These are phyloP conservation scores for Xiphorhynchus elegans DNA, from an alignment of 2,113 vertebrate species.

Conservation along the genomic window DNA sequence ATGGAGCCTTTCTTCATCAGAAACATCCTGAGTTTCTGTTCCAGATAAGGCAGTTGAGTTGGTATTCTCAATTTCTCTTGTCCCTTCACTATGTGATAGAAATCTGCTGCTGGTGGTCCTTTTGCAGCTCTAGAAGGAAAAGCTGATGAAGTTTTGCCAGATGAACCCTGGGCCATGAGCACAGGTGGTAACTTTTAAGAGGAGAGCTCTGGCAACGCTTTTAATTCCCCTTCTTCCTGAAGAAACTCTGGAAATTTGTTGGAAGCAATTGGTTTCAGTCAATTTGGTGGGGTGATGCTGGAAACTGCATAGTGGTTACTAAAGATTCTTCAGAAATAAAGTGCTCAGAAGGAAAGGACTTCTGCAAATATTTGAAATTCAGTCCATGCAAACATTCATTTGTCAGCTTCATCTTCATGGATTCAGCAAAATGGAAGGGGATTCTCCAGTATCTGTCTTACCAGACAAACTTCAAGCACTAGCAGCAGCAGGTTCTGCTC, in stretches of 20 bases:
- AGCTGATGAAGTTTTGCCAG: neutral
- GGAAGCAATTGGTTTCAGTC: slow-evolving; percentile 1
- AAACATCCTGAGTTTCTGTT: neutral
- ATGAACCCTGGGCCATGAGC: neutral
- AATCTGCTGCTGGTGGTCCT: neutral
- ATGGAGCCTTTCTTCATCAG: neutral
- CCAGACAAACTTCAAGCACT: neutral
- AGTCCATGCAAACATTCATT: slow-evolving; percentile 15
- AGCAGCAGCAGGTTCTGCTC: neutral
- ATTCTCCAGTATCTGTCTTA: neutral
- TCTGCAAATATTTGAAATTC: neutral
- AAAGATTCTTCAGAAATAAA: slow-evolving; percentile 39
- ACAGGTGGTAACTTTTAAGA: neutral
- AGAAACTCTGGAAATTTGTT: slow-evolving; percentile 28
- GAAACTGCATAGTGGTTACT: neutral
- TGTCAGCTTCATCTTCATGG: neutral
- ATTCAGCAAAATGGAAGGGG: neutral
- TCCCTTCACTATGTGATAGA: neutral
- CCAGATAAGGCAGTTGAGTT: neutral
- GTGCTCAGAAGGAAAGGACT: neutral
- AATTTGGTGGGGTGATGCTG: neutral
- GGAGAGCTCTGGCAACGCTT: neutral
- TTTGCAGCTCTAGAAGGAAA: slow-evolving; percentile 7
- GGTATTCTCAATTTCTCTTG: neutral
- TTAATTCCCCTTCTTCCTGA: neutral